Evolutionary conservation across 2,113 vertebrate genomes (phyloP).

Genomic region (Peucedramus taeniatus): DNA sequence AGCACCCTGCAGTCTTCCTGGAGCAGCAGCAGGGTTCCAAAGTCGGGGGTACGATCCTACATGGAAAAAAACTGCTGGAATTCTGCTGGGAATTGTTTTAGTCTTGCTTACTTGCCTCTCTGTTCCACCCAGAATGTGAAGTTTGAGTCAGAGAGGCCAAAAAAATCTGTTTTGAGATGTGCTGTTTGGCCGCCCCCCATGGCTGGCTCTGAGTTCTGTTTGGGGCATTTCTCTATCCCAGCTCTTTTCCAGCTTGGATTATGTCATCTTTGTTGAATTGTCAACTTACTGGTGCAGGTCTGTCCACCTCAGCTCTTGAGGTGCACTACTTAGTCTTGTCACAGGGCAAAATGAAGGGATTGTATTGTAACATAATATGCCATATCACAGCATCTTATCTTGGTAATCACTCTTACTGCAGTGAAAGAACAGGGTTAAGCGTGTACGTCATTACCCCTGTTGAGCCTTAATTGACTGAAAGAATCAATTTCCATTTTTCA

Average conservation of each 20-base stretch:
- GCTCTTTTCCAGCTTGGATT: background rate
- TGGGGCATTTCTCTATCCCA: background rate
- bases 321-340: background rate
- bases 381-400: background rate
- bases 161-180: background rate
- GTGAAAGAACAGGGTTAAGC: background rate
- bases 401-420: background rate
- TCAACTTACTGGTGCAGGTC: background rate
- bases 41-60: background rate
- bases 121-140: background rate
- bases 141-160: background rate
- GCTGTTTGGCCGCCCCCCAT: background rate
- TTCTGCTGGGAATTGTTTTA: background rate
- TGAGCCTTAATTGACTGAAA: background rate
- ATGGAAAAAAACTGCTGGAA: background rate
- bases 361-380: background rate
- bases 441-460: background rate
- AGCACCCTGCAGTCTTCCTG: slow-evolving; percentile 2
- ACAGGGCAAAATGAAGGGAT: background rate
- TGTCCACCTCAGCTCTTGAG: background rate
- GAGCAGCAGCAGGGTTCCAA: background rate
- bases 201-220: background rate
- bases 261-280: background rate
- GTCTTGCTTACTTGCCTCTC: background rate
- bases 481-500: slow-evolving; percentile 23